phyloP scores from a whole-genome alignment of 2,797 vertebrate species.

The Hozukius guyotensis region DNA sequence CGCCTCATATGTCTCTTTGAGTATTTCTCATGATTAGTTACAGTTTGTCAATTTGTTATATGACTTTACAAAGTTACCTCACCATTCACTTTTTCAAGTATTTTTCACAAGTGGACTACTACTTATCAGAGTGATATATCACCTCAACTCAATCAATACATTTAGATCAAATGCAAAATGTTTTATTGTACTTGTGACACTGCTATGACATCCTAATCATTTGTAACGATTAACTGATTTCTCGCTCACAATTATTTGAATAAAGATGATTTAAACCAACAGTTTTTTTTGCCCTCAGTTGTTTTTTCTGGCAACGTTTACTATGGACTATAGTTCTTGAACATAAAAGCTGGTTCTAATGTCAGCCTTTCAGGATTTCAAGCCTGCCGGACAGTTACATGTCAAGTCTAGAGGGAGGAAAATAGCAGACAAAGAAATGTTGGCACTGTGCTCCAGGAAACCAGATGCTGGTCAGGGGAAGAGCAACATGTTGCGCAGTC shows the following conservation, averaged over 20 bases:
- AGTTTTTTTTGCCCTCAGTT: not conserved
- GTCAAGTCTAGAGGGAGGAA: slow-evolving; percentile 45
- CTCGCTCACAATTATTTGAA: slow-evolving; percentile 31
- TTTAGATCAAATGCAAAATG: not conserved
- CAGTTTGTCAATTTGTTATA: not conserved
- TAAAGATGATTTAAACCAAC: slow-evolving; percentile 52
- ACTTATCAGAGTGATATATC: not conserved
- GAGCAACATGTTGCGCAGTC: slow-evolving; percentile 50
- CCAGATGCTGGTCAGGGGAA: slow-evolving; percentile 15
- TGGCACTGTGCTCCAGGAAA: slow-evolving; percentile 52
- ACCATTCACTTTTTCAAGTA: slow-evolving; percentile 16
- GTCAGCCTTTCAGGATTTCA: not conserved
- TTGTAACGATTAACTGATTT: slow-evolving; percentile 38
- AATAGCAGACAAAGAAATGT: slow-evolving; percentile 49
- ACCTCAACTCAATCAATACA: slow-evolving; percentile 1
- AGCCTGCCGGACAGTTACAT: not conserved
- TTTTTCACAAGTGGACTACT: not conserved
- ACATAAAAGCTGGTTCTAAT: not conserved
- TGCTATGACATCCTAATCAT: slow-evolving; percentile 11
- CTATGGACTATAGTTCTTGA: not conserved
- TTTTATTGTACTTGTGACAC: slow-evolving; percentile 4
- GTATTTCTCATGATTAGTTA: not conserved
- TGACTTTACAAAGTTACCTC: slow-evolving; percentile 50
- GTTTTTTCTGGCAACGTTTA: not conserved
- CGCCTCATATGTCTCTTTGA: not conserved